Evolutionary conservation across 2,888 invertebrate genomes (phyloP).

Genomic region (Pyrochroa serraticornis): DNA sequence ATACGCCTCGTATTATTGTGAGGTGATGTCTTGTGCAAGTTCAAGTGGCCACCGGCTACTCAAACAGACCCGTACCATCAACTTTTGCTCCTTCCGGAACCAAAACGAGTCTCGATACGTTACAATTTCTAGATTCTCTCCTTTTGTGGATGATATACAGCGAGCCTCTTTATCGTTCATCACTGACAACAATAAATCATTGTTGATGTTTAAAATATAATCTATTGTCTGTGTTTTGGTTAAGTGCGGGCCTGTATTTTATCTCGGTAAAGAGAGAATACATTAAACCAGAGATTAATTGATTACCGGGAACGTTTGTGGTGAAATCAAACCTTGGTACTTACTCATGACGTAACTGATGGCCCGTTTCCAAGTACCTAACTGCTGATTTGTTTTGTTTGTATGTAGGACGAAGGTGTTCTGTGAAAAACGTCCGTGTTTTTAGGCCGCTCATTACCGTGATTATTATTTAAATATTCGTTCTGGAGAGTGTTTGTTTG

Average conservation of each 20-base stretch:
- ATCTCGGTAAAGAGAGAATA: slow-evolving; percentile 34
- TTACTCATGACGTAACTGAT: slow-evolving; percentile 30
- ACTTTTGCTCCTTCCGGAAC: slow-evolving; percentile 6
- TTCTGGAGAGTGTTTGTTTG: too few relatives aligned
- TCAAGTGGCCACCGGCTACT: slow-evolving; percentile 1
- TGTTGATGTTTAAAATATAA: slow-evolving; percentile 10
- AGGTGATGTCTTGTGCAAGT: background rate
- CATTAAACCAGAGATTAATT: slow-evolving; percentile 40
- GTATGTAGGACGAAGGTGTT: too few relatives aligned
- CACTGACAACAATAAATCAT: slow-evolving; percentile 26
- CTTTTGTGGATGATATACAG: too few relatives aligned
- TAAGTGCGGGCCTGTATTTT: slow-evolving; percentile 30
- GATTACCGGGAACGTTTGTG: slow-evolving; percentile 31
- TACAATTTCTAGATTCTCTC: background rate
- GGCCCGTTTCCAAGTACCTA: slow-evolving; percentile 19
- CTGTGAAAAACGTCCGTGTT: too few relatives aligned
- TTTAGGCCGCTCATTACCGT: too few relatives aligned
- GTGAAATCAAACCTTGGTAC: slow-evolving; percentile 32
- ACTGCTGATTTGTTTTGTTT: too few relatives aligned
- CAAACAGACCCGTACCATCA: background rate
- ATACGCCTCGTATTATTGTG: slow-evolving; percentile 29
- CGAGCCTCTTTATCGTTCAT: slow-evolving; percentile 11
- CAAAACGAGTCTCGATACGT: background rate
- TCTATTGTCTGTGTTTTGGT: slow-evolving; percentile 24
- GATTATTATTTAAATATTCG: too few relatives aligned